These are phyloP conservation scores for Trididemnum clinides DNA, from an alignment of 23 tunicate species.

Conservation along the genomic window DNA sequence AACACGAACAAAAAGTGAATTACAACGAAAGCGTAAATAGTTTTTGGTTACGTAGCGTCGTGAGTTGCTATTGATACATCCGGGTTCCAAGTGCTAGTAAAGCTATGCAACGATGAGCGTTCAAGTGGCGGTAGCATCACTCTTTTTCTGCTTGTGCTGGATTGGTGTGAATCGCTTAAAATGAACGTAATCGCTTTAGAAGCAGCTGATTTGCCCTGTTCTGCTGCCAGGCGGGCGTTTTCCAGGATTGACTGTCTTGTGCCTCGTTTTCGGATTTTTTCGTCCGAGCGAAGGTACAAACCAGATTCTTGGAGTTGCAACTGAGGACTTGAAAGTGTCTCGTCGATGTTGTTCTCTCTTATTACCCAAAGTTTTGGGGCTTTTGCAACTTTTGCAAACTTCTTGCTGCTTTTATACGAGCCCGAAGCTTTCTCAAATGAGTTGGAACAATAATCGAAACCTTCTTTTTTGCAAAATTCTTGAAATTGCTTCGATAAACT, in stretches of 20 bases:
- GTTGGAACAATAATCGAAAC: background rate
- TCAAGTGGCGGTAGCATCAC: slow-evolving; percentile 10
- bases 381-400: slow-evolving; percentile 2
- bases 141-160: background rate
- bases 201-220: slow-evolving; percentile 16
- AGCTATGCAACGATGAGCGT: background rate
- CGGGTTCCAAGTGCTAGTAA: slow-evolving; percentile 35
- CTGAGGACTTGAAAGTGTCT: no score
- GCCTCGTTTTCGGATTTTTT: background rate
- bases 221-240: slow-evolving; percentile 4
- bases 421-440: background rate
- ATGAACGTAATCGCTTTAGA: slow-evolving; percentile 1
- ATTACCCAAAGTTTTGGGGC: background rate
- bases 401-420: background rate
- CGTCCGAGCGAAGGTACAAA: no score
- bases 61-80: background rate
- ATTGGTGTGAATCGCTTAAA: background rate
- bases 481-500: background rate
- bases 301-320: no score
- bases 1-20: no score
- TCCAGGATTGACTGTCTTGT: background rate
- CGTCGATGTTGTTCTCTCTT: background rate
- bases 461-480: slow-evolving; percentile 25
- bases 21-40: no score
- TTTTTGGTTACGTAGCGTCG: background rate